Evolutionary conservation across 2,888 invertebrate genomes (phyloP).

Genomic region (Scaptomyza parva): DNA sequence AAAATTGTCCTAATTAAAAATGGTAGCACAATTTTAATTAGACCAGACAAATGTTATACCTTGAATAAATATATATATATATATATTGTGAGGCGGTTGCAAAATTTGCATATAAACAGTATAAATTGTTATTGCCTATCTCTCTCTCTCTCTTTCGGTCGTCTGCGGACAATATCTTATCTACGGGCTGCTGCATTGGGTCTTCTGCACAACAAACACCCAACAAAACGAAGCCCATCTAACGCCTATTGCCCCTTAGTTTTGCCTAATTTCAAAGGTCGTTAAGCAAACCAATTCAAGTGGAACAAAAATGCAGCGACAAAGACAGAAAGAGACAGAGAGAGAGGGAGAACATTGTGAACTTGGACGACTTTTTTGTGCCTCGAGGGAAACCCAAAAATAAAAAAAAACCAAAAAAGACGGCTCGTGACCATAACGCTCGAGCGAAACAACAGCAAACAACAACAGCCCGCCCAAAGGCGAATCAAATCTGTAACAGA

Average conservation of each 20-base stretch:
- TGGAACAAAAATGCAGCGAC: constrained; percentile 80
- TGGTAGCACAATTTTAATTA: constrained; percentile 71
- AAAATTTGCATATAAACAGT: constrained; percentile 79
- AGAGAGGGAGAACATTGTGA: constrained; percentile 9
- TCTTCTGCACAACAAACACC: no score
- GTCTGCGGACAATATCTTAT: constrained; percentile 53
- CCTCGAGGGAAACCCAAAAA: constrained; percentile 46
- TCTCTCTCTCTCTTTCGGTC: constrained; percentile 25
- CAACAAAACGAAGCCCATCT: constrained; percentile 32
- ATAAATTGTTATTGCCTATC: constrained; percentile 71
- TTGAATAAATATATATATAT: not conserved
- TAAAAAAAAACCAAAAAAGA: constrained; percentile 3
- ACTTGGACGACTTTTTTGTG: constrained; percentile 13
- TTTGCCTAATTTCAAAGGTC: constrained; percentile 83
- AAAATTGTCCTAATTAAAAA: constrained; percentile 56
- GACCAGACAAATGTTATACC: constrained; percentile 65
- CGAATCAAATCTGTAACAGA: constrained; percentile 35
- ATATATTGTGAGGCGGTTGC: constrained; percentile 36
- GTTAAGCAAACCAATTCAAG: constrained; percentile 84
- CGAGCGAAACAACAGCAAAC: constrained; percentile 37
- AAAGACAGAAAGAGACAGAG: not conserved
- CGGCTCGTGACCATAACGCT: constrained; percentile 59
- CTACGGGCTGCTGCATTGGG: constrained; percentile 54
- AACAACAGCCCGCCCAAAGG: constrained; percentile 49
- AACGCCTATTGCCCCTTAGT: constrained; percentile 73